These are phyloP conservation scores for Heteropelma amictum DNA, from an alignment of 2,888 invertebrate genomes.

Conservation along the genomic window DNA sequence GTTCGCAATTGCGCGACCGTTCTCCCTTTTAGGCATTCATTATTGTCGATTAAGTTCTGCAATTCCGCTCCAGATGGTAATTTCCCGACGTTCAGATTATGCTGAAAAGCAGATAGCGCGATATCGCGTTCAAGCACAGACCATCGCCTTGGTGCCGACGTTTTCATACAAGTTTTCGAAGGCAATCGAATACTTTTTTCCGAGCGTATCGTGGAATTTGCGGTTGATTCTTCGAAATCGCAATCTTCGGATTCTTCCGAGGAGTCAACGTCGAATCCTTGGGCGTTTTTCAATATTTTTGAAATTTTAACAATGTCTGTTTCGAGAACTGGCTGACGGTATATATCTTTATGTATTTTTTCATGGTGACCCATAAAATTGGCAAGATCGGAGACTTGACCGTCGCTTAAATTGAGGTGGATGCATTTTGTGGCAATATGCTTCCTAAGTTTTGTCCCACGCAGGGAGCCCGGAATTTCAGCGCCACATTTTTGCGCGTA, in stretches of 20 bases:
- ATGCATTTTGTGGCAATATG: conserved; percentile 57
- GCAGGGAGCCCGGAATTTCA: conserved; percentile 51
- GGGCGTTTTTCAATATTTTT: conserved; percentile 57
- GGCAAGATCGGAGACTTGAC: conserved; percentile 39
- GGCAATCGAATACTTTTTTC: not conserved
- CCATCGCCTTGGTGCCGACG: conserved; percentile 30
- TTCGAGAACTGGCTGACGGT: conserved; percentile 59
- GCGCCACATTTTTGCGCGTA: conserved; percentile 62
- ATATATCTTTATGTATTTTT: conserved; percentile 53
- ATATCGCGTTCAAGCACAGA: conserved; percentile 2
- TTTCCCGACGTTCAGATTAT: conserved; percentile 5
- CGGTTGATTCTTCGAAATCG: not conserved
- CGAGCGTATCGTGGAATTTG: not conserved
- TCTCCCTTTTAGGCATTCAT: conserved; percentile 42
- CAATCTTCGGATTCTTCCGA: not conserved
- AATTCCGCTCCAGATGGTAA: conserved; percentile 42
- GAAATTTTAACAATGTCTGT: conserved; percentile 62
- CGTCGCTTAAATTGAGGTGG: conserved; percentile 35
- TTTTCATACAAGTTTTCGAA: not conserved
- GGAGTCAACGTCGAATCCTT: conserved; percentile 33
- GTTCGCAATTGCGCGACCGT: conserved; percentile 48
- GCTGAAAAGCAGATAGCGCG: conserved; percentile 31
- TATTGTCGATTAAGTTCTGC: conserved; percentile 27
- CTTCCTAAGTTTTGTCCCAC: conserved; percentile 53
- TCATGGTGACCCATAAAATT: conserved; percentile 56